Evolutionary conservation across 2,797 vertebrate species (phyloP).

Genomic region (Rhynchotus rufescens): DNA sequence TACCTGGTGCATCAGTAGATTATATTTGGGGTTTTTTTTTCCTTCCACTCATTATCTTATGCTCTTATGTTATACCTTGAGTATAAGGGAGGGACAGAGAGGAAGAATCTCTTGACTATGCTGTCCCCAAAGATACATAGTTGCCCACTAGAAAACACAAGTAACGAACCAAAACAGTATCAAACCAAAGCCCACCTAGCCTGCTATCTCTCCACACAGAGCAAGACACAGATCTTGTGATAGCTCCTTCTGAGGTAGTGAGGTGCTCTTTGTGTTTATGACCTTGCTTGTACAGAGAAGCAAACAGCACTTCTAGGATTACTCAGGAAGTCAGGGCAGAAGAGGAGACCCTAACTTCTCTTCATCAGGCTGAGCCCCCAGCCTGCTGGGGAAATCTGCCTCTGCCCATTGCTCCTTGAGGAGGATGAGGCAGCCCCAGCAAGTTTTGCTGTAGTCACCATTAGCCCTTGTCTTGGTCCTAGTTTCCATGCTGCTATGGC

Average conservation of each 20-base stretch:
- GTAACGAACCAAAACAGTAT: not conserved
- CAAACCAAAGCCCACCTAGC: not conserved
- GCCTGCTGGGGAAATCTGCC: not conserved
- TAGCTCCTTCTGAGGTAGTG: not conserved
- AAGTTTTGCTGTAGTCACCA: not conserved
- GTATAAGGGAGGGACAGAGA: not conserved
- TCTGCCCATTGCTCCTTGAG: not conserved
- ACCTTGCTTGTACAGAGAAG: not conserved
- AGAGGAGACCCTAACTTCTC: not conserved
- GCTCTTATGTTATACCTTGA: no score
- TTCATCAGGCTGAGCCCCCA: not conserved
- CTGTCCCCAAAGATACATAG: not conserved
- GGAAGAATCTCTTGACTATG: not conserved
- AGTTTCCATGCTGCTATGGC: slow-evolving; percentile 91
- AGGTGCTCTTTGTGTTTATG: not conserved
- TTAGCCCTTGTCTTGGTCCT: slow-evolving; percentile 15
- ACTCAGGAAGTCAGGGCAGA: not conserved
- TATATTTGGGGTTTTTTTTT: not conserved
- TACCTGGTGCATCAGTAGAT: not conserved
- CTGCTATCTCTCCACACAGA: not conserved
- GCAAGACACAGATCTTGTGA: not conserved
- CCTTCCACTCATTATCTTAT: no score
- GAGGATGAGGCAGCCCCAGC: not conserved
- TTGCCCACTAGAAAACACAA: not conserved
- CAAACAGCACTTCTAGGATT: not conserved